Base-by-base conservation (phyloP, 2,797 vertebrate species). In the Malurus splendens region DNA sequence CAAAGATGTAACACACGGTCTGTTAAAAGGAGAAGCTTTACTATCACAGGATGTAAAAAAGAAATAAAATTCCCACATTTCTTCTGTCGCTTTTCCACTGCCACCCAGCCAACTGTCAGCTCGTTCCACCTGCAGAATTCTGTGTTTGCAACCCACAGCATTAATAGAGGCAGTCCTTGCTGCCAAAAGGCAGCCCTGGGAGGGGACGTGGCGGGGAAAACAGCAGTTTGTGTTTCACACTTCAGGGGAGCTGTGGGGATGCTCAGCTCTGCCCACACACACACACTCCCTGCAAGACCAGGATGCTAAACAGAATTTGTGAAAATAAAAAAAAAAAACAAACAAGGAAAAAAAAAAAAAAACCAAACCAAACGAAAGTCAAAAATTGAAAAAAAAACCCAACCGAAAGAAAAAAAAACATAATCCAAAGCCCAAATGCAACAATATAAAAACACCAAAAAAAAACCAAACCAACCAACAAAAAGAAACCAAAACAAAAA, bases 51-150 rank as follows among this genome's bases (percentile, higher is more conserved):
- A 59, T 68, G 44, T 41, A 57, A 67, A 62, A 55, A 57, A 51
- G 17, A 28, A 25, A 45, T 19, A 25, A 57, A 59, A 32, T 23
- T 20, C 42, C 52, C 67, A 66, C 50, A 41, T 82, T 82, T 83
- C 51, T 87, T 70, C 64, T 89, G 56, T 60, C 79, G 60, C 62
- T 82, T 86, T 76, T 56, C 48, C 56, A 54, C 19, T 64, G 33
- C 56, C 42, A 54, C 55, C 24, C 42, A 75, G 77, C 56, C 44
- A 82, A 50, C 72, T 42, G 27, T 59, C 60, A 82, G 66, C 81
- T 87, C 0, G 0, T 47, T 56, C 54, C 33, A 3, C 2, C 4
- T 20, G 23, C 60, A 47, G 65, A 76, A 86, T 86, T 51, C 81
- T 82, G 48, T 50, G 60, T 45, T 64, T 6, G 1, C 81, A 86